These are phyloP conservation scores for Noctua fimbriata DNA, from an alignment of 2,888 invertebrate species.

Conservation along the genomic window DNA sequence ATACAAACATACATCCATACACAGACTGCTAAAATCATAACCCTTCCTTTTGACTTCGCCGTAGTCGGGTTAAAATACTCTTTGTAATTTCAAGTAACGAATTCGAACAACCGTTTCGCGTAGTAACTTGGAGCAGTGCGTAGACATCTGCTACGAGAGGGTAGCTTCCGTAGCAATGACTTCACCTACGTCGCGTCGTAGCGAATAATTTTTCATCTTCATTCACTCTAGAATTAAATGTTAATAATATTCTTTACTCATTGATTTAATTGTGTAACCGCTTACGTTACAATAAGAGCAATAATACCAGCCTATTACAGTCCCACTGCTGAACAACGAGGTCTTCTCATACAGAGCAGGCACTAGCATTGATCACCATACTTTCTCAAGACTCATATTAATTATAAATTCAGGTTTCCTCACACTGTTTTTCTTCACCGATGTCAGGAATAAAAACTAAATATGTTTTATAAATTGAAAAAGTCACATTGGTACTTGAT, in stretches of 20 bases:
- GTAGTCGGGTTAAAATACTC: background rate
- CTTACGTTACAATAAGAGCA: background rate
- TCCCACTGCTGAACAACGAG: background rate
- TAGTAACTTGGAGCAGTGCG: conserved; percentile 34
- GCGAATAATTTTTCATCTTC: conserved; percentile 8
- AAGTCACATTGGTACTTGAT: background rate
- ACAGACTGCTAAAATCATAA: too few relatives aligned
- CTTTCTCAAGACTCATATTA: background rate
- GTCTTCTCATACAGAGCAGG: background rate
- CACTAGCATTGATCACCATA: background rate
- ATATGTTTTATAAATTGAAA: background rate
- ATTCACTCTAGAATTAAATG: background rate
- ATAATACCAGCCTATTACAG: background rate
- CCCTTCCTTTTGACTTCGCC: too few relatives aligned
- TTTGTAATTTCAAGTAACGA: background rate
- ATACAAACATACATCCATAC: too few relatives aligned
- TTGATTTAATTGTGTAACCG: background rate
- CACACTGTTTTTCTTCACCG: too few relatives aligned
- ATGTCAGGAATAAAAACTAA: background rate
- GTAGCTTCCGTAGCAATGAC: conserved; percentile 34
- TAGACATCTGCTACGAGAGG: conserved; percentile 47
- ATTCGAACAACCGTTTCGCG: background rate
- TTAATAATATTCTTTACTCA: background rate
- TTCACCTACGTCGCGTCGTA: conserved; percentile 9
- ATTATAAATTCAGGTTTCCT: background rate